Evolutionary conservation across 2,113 vertebrate genomes (phyloP), one percentile per base, ranked within the genome.

Genomic region (Etheostoma spectabile): DNA sequence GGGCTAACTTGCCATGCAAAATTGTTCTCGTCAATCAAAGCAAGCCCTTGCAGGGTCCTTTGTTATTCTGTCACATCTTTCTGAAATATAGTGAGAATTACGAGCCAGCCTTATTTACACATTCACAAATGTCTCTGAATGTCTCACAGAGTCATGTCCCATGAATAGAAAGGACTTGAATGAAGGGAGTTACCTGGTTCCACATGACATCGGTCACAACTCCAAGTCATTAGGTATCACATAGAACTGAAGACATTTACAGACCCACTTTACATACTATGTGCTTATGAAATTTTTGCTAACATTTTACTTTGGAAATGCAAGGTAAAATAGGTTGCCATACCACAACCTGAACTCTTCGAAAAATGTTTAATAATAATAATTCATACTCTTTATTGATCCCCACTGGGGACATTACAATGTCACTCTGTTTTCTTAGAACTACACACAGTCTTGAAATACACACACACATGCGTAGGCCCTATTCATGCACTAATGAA

Each of bases 11-110:
- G 72, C 24, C 16, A 6, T 76, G 71, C 16, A 69, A 48, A 77
- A 78, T 75, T 19, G 30, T 83, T 90, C 83, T 83, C 67, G 65
- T 70, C 49, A 87, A 64, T 52, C 66, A 56, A 45, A 67, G 73
- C 77, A 79, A 77, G 88, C 74, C 82, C 83, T 88, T 75, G 46
- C 56, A 64, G 57, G 60, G 15, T 74, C 79, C 56, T 91, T 92
- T 93, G 79, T 88, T 86, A 79, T 91, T 90, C 83, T 45, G 64
- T 79, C 82, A 64, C 70, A 82, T 56, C 46, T 22, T 76, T 30
- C 61, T 64, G 18, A 79, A 83, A 84, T 80, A 79, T 82, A 59
- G 49, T 42, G 16, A 35, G 35, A 81, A 83, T 65, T 65, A 69
- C 60, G 19, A 57, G 19, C 18, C 3, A 33, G 21, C 2, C 6